Conservation (phyloP, 2,113 vertebrate species). For the Telmatochromis sp. region DNA sequence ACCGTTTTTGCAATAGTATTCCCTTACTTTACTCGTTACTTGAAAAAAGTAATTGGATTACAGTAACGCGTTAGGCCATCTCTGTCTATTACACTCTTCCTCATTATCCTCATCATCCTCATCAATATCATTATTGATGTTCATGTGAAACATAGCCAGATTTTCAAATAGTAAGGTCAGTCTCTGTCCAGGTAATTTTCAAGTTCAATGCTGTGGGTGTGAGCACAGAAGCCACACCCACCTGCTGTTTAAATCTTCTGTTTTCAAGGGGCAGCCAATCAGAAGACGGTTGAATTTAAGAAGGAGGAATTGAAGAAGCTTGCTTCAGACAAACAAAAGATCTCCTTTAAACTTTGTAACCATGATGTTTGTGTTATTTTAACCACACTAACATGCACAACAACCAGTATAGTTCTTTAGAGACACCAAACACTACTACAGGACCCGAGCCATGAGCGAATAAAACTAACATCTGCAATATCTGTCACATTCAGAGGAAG, state of each 20-base stretch:
- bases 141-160: not conserved
- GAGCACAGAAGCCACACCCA: not conserved
- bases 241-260: not conserved
- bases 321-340: not conserved
- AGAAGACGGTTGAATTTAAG: not conserved
- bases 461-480: not conserved
- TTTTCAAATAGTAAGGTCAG: not conserved
- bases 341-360: not conserved
- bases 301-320: not conserved
- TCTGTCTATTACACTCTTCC: not conserved
- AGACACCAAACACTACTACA: not conserved
- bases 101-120: not conserved
- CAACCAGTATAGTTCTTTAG: not conserved
- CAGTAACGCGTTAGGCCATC: no score
- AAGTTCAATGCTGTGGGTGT: not conserved
- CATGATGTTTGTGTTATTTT: not conserved
- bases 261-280: not conserved
- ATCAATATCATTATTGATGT: not conserved
- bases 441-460: not conserved
- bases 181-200: not conserved
- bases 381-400: not conserved
- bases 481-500: conserved; percentile 25
- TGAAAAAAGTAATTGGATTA: no score
- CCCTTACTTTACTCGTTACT: no score
- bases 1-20: no score